Percentiles rank a stretch among this genome's conserved stretches.
phyloP scores from a whole-genome alignment of 1,140 invertebrate species.

The Reticulitermes speratus region DNA sequence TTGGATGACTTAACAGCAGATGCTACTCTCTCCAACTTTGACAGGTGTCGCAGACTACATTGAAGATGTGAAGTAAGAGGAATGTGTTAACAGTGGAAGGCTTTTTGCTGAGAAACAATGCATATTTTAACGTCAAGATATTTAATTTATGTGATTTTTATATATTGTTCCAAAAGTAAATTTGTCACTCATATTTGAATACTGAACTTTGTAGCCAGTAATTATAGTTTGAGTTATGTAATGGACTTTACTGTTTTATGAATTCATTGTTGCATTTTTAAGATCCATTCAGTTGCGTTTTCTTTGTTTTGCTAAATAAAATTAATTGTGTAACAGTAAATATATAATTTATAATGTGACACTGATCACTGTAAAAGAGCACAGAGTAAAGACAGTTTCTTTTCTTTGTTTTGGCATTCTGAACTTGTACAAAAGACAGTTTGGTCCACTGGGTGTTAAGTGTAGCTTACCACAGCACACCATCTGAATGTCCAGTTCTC shows the following conservation, averaged over 20 bases:
- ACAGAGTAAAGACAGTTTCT: neutral
- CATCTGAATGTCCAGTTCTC: neutral
- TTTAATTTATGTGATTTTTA: neutral
- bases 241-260: neutral
- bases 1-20: slow-evolving; percentile 45
- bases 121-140: neutral
- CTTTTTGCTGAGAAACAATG: neutral
- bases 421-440: neutral
- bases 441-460: neutral
- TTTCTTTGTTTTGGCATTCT: neutral
- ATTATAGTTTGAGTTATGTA: neutral
- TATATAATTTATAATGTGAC: neutral
- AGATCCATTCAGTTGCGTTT: no score
- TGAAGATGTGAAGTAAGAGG: slow-evolving; percentile 40
- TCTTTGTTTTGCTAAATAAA: neutral
- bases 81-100: neutral
- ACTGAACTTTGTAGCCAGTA: neutral
- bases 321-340: neutral
- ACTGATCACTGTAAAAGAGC: neutral
- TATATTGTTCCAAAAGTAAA: neutral
- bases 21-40: slow-evolving; percentile 47
- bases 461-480: neutral
- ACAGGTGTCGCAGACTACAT: slow-evolving; percentile 44
- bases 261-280: no score
- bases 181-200: neutral